Percentiles rank a stretch among this genome's conserved stretches.
These are phyloP conservation scores for Petrophora chlorosata DNA, from an alignment of 2,888 invertebrate species.

Conservation along the genomic window DNA sequence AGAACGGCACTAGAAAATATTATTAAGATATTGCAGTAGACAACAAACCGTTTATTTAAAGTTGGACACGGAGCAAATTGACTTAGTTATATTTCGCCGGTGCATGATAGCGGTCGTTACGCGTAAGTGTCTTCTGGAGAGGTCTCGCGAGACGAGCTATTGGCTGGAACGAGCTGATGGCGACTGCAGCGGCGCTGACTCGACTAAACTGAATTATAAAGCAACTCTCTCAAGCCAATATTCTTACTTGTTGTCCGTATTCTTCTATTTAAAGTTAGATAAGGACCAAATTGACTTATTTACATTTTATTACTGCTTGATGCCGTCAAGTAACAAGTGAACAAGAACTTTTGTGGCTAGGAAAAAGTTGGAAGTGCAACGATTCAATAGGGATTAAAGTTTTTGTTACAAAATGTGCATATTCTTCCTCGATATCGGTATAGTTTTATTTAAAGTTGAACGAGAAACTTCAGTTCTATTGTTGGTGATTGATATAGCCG, in stretches of 20 bases:
- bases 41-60: conserved; percentile 39
- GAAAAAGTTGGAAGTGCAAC: no score
- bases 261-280: conserved; percentile 2
- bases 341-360: no score
- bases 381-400: no score
- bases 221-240: conserved; percentile 31
- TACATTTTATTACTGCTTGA: no score
- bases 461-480: not conserved
- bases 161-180: conserved; percentile 55
- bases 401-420: no score
- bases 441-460: conserved; percentile 11
- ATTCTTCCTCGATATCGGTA: no score
- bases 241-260: conserved; percentile 28
- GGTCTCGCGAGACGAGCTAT: conserved; percentile 54
- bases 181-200: conserved; percentile 51
- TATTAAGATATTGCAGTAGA: conserved; percentile 24
- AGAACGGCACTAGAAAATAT: conserved; percentile 20
- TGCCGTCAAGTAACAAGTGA: no score
- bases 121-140: conserved; percentile 49
- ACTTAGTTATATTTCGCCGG: conserved; percentile 47
- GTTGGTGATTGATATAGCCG: no score
- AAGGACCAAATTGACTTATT: not conserved
- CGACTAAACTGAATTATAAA: conserved; percentile 44
- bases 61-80: conserved; percentile 45
- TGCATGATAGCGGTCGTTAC: conserved; percentile 51